These are phyloP conservation scores for Pseudopodoces humilis DNA, from an alignment of 2,113 vertebrate species.

Conservation along the genomic window DNA sequence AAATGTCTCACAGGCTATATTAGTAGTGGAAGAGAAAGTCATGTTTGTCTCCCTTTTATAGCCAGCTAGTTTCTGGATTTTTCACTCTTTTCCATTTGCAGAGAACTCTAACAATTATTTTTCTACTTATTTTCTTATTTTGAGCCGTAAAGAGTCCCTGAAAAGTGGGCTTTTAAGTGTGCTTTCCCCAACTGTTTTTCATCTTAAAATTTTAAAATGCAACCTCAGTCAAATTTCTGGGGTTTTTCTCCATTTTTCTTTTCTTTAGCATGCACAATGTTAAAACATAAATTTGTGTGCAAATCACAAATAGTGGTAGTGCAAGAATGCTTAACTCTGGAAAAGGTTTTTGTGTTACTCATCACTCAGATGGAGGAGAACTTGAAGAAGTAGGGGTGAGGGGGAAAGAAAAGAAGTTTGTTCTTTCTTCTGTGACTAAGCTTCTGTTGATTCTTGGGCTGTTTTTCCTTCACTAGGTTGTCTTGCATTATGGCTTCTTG, in stretches of 20 bases:
- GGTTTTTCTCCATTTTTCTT: fast-evolving
- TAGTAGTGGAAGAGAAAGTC: background rate
- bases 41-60: background rate
- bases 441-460: background rate
- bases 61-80: background rate
- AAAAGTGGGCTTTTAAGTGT: background rate
- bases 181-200: background rate
- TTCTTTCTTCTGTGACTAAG: background rate
- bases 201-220: background rate
- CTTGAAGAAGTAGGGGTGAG: background rate
- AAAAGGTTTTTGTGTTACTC: background rate
- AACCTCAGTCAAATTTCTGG: background rate
- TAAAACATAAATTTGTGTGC: background rate
- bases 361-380: background rate
- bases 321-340: background rate
- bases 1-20: background rate
- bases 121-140: background rate
- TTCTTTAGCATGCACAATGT: background rate
- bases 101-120: background rate
- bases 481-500: background rate
- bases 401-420: background rate
- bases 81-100: background rate
- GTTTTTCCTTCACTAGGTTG: background rate
- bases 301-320: background rate
- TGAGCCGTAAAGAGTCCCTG: background rate